phyloP scores from a whole-genome alignment of 2,113 vertebrate species.

The Saimiri boliviensis region DNA sequence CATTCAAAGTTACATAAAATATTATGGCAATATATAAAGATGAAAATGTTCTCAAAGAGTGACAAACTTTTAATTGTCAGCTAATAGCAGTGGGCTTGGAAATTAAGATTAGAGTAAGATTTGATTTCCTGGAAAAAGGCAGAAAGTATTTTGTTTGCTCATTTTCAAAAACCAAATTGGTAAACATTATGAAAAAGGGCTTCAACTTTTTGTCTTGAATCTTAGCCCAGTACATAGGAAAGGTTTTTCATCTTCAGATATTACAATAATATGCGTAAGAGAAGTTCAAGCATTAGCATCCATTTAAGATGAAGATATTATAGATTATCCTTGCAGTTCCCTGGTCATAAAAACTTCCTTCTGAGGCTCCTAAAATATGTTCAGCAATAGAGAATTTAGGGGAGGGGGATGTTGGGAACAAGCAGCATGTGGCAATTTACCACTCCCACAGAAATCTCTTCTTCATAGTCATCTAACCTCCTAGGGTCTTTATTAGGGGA shows the following conservation, averaged over 20 bases:
- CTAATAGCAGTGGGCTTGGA: background rate
- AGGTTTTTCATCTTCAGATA: background rate
- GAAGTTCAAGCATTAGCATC: background rate
- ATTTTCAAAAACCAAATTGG: conserved; percentile 7
- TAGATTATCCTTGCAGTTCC: background rate
- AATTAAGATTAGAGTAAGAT: conserved; percentile 9
- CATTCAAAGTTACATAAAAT: conserved; percentile 18
- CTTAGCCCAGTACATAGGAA: background rate
- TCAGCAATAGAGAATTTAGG: background rate
- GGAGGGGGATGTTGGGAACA: background rate
- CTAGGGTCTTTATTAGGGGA: conserved; percentile 37
- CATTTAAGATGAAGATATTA: background rate
- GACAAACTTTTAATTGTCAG: background rate
- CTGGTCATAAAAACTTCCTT: conserved; percentile 2
- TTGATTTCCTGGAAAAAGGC: background rate
- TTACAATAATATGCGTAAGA: background rate
- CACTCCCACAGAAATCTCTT: conserved; percentile 8
- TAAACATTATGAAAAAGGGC: background rate
- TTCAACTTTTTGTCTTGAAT: conserved; percentile 3
- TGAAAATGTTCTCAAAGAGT: conserved; percentile 8
- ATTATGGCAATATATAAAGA: background rate
- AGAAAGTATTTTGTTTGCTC: background rate
- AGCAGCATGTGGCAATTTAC: background rate
- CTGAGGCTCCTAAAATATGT: background rate
- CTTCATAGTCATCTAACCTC: conserved; percentile 32